Evolutionary conservation across 2,888 invertebrate species (phyloP).

Genomic region (Tipula vernalis): DNA sequence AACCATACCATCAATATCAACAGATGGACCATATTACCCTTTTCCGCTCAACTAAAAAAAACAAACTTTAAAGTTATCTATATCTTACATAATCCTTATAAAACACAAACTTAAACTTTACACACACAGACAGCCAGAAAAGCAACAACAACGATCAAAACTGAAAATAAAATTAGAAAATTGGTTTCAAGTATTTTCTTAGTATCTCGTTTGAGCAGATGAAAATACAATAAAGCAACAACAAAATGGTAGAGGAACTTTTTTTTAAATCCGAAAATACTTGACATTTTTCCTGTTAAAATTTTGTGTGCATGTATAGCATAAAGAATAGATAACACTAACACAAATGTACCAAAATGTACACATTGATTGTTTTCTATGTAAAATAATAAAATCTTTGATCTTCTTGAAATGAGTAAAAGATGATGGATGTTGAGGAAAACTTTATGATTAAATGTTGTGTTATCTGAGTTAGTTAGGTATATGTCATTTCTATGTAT

Average conservation of each 20-base stretch:
- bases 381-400: neutral
- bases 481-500: neutral
- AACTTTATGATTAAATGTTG: neutral
- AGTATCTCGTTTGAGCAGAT: neutral
- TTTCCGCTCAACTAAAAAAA: neutral
- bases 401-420: neutral
- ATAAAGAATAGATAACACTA: neutral
- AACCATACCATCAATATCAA: neutral
- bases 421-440: neutral
- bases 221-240: neutral
- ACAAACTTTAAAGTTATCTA: neutral
- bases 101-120: neutral
- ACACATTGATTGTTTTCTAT: neutral
- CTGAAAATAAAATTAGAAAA: neutral
- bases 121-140: neutral
- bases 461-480: neutral
- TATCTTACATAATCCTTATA: neutral
- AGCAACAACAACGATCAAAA: neutral
- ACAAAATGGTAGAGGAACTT: neutral
- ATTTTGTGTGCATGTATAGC: neutral
- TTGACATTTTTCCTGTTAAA: neutral
- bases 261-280: neutral
- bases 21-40: neutral
- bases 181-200: neutral
- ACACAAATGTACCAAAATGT: neutral